Evolutionary conservation across 1,140 invertebrate genomes (phyloP), one percentile per base, ranked within the genome.

Genomic region (Hycleus phaleratus): DNA sequence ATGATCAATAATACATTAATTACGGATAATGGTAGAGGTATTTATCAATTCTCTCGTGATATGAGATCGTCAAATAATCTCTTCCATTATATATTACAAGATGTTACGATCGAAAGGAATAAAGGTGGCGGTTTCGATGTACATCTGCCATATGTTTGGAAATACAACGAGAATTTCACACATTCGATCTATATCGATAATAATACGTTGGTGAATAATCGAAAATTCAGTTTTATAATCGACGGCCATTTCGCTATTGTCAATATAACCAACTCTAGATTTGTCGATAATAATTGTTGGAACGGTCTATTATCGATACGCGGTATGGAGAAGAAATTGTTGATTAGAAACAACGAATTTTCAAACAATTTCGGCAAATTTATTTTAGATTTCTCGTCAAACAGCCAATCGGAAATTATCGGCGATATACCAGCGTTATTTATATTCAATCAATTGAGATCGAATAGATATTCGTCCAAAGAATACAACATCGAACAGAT

Each of bases 271-370:
- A 82, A 83, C 54, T 97, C 95, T 71, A 76, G 82, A 7, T 97
- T 98, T 69, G 81, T 83, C 1, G 84, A 90, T 38, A 99, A 99
- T 70, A 75, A 76, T 4, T 97, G 94, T 66, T 83, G 85, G 53
- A 78, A 74, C 7, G 91, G 96, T 0, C 73, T 99, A 10, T 79
- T 99, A 2, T 83, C 86, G 0, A 78, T 99, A 3, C 79, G 83
- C 52, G 97, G 97, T 10, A 99, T 98, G 94, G 97, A 99, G 74
- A 99, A 99, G 75, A 85, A 89, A 65, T 81, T 98, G 74, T 78
- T 84, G 26, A 88, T 98, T 58, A 80, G 86, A 82, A 73, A 83
- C 66, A 83, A 88, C 77, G 71, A 87, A 49, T 89, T 99, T 40
- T 80, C 85, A 61, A 77, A 81, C 18, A 99, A 99, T 70, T 83